Percentiles rank a stretch among this genome's conserved stretches.
phyloP scores from a whole-genome alignment of 2,113 vertebrate genomes.

The Forbesichthys papilliferus region DNA sequence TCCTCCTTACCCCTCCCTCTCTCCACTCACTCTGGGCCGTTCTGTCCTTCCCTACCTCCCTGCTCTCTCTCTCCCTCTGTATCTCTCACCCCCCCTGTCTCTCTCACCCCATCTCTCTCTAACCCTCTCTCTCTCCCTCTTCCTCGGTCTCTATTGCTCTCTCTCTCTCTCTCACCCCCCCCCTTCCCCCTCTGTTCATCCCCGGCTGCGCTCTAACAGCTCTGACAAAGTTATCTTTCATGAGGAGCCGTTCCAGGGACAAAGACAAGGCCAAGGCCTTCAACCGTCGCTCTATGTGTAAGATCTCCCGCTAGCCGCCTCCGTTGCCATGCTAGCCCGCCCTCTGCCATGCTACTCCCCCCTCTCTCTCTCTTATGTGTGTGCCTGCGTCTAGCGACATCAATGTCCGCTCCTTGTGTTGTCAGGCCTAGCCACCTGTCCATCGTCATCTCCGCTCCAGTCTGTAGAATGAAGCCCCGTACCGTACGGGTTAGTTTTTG shows the following conservation, averaged over 20 bases:
- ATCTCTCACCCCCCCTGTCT: conserved; percentile 39
- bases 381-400: conserved; percentile 32
- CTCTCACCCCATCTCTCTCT: conserved; percentile 47
- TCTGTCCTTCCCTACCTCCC: conserved; percentile 69
- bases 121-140: conserved; percentile 9
- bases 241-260: conserved; percentile 99
- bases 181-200: conserved; percentile 85
- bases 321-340: conserved; percentile 69
- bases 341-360: conserved; percentile 21
- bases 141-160: too few species aligned
- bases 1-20: conserved; percentile 36
- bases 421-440: conserved; percentile 1
- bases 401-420: conserved; percentile 48
- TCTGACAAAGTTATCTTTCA: conserved; percentile 99
- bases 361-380: conserved; percentile 26
- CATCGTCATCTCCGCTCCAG: conserved; percentile 12
- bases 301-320: conserved; percentile 87
- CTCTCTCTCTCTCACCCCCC: conserved; percentile 1
- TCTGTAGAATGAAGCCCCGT: too few species aligned
- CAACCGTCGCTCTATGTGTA: conserved; percentile 99
- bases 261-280: conserved; percentile 99
- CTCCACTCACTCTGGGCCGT: conserved; percentile 54
- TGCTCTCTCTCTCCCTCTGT: conserved; percentile 62
- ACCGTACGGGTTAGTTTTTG: too few species aligned
- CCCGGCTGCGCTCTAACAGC: conserved; percentile 91